Conservation (phyloP, 92 coral and sea anemone genomes). For the Palythoa caribaeorum region DNA sequence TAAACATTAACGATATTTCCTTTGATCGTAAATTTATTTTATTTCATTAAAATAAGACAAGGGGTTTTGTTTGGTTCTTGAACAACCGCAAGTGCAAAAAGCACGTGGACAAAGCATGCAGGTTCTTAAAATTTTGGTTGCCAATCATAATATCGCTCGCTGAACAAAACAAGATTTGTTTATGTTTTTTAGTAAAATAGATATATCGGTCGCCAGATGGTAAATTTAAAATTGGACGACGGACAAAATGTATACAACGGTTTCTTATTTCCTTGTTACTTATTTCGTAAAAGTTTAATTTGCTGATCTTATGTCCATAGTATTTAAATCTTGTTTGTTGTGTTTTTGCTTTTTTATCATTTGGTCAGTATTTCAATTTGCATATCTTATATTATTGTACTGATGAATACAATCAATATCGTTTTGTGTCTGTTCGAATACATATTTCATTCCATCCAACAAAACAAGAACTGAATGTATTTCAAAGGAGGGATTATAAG, state of each 20-base stretch:
- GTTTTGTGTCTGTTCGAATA: background rate
- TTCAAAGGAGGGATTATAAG: conserved; percentile 12
- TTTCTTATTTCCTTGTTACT: background rate
- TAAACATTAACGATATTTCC: background rate
- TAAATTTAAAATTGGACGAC: background rate
- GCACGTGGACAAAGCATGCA: conserved; percentile 12
- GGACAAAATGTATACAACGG: background rate
- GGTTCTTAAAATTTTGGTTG: background rate
- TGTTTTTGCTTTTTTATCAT: conserved; percentile 1
- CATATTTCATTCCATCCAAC: background rate
- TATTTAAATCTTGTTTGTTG: background rate
- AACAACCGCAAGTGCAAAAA: background rate
- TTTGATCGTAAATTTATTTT: too few relatives aligned
- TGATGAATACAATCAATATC: background rate
- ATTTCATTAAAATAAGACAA: background rate
- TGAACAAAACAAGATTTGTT: background rate
- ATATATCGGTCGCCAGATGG: conserved; percentile 8
- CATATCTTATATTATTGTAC: background rate
- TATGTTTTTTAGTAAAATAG: background rate
- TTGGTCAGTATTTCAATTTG: background rate
- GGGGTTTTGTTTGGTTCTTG: conserved; percentile 4
- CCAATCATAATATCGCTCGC: background rate
- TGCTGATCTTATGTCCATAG: background rate
- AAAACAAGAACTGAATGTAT: conserved; percentile 7
- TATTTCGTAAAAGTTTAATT: background rate